phyloP scores from a whole-genome alignment of 2,113 vertebrate genomes.

The Festucalex cinctus region DNA sequence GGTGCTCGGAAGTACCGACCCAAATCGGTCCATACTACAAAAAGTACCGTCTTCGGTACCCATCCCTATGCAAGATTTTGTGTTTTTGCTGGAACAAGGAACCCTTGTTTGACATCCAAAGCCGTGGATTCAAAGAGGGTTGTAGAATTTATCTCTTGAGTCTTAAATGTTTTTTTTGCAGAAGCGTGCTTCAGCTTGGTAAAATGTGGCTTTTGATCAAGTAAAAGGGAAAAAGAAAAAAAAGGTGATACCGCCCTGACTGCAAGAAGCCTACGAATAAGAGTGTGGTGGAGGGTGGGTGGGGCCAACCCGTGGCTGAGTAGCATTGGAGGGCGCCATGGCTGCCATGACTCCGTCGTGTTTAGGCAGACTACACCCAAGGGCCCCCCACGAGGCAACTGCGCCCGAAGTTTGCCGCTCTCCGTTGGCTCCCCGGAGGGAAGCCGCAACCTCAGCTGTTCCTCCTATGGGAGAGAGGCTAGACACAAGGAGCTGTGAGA shows the following conservation, averaged over 20 bases:
- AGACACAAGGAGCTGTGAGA: constrained; percentile 75
- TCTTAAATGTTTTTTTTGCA: constrained; percentile 13
- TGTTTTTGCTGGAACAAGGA: not conserved
- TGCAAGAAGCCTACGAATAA: constrained; percentile 24
- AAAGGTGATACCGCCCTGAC: constrained; percentile 17
- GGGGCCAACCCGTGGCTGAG: constrained; percentile 21
- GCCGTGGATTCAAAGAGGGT: not conserved
- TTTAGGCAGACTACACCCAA: constrained; percentile 47
- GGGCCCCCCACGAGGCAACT: constrained; percentile 58
- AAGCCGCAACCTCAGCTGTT: constrained; percentile 65
- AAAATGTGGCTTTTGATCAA: not conserved
- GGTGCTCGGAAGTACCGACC: too few species aligned
- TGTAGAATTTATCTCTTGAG: not conserved
- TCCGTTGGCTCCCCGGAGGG: constrained; percentile 58
- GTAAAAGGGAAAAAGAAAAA: not conserved
- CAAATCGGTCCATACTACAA: too few species aligned
- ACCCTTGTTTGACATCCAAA: not conserved
- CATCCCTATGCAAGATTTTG: too few species aligned
- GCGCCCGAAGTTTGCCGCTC: constrained; percentile 59
- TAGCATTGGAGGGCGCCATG: constrained; percentile 40
- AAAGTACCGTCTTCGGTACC: too few species aligned
- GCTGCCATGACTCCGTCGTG: constrained; percentile 62
- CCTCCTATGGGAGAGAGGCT: constrained; percentile 73
- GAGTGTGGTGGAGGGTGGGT: constrained; percentile 4
- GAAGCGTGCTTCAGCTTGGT: constrained; percentile 20